Base-by-base conservation (phyloP, 2,888 invertebrate genomes). In the Pasiphila rectangulata region DNA sequence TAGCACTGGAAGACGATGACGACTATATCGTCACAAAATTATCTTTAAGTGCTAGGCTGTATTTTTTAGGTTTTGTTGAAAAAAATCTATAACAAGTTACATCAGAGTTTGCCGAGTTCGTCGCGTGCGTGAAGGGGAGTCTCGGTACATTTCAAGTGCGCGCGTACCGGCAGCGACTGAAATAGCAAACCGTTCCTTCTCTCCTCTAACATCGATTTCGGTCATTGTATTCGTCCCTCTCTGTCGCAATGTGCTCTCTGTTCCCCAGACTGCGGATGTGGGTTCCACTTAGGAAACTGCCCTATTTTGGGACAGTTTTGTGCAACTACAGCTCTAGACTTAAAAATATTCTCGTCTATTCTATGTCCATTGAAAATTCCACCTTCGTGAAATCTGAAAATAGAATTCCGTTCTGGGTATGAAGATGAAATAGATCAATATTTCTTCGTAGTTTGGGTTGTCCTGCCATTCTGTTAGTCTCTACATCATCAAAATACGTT, bases 191-290 rank as follows among this genome's bases (percentile, higher is more conserved):
- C 41, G 34, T 16, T 25, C 9, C 58, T 16, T 27, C 41, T 45
- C 62, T 61, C 30, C 50, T 73, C 68, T 67, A 54, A 75, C 83
- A 87, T 87, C 78, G 87, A 87, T 87, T 82, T 83, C 80, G 73
- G 72, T 71, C 70, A 68, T 67, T 64, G 64, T 61, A 58, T 59
- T 67, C 56, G 49, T 79, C 79, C 64, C 68, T 67, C 56, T 79
- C 72, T 64, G 54, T 51, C 69, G 58, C 73, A 75, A 69, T 72
- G 69, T 67, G 60, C 61, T 57, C 72, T 73, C 74, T 67, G 63
- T 69, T 63, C 46, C 69, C 57, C 72, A 69, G 72, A 76, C 73
- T 79, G 82, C 86, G 83, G 85, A 82, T 75, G 69, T 73, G 63
- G 54, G 50, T 63, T 30, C 21, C 35, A 48, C 46, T 51, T 67